Evolutionary conservation across 2,888 invertebrate genomes (phyloP).

Genomic region (Carterocephalus palaemon): DNA sequence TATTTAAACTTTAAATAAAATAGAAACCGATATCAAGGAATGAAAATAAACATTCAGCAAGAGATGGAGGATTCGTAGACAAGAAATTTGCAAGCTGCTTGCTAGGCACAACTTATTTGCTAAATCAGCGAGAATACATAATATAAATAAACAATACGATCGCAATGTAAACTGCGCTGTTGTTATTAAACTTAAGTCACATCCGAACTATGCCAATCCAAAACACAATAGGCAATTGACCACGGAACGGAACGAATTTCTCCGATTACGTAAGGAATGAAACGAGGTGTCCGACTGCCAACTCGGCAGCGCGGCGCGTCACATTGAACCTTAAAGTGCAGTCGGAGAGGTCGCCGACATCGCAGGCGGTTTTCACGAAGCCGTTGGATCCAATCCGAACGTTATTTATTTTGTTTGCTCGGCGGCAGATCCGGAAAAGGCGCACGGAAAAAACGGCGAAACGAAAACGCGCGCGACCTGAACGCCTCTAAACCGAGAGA

Average conservation of each 20-base stretch:
- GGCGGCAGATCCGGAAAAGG: constrained; percentile 11
- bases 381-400: constrained; percentile 8
- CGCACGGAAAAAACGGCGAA: constrained; percentile 12
- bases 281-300: too few relatives aligned
- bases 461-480: constrained; percentile 10
- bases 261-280: constrained; percentile 22
- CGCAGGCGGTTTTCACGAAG: neutral
- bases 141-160: constrained; percentile 10
- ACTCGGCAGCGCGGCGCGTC: constrained; percentile 1
- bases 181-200: constrained; percentile 1
- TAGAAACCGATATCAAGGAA: too few relatives aligned
- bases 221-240: constrained; percentile 21
- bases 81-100: too few relatives aligned
- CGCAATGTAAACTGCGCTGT: neutral
- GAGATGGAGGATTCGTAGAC: too few relatives aligned
- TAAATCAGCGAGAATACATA: constrained; percentile 2
- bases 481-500: constrained; percentile 11
- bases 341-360: constrained; percentile 1
- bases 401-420: constrained; percentile 16
- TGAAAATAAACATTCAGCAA: too few relatives aligned
- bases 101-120: too few relatives aligned
- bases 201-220: constrained; percentile 6
- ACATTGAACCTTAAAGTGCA: neutral
- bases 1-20: too few relatives aligned
- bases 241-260: constrained; percentile 22